Percentiles rank a stretch among this genome's conserved stretches.
phyloP scores from a whole-genome alignment of 2,888 invertebrate species.

The Morpho achilles region DNA sequence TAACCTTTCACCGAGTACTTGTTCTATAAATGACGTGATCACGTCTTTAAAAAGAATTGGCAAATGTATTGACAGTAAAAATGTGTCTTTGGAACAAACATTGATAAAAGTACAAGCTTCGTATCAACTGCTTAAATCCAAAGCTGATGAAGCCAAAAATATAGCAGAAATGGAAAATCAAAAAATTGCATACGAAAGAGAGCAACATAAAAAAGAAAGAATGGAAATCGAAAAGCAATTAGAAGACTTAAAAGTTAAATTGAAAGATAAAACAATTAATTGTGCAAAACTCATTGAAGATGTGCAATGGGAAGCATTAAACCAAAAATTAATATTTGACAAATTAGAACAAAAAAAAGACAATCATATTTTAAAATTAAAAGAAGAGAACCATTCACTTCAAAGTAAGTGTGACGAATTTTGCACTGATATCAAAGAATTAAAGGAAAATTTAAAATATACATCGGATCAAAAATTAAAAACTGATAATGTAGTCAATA shows the following conservation, averaged over 20 bases:
- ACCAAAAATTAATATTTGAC: constrained; percentile 57
- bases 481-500: constrained; percentile 11
- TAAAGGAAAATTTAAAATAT: constrained; percentile 40
- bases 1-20: constrained; percentile 41
- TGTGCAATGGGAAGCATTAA: constrained; percentile 53
- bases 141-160: constrained; percentile 65
- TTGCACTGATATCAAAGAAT: constrained; percentile 34
- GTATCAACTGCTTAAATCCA: constrained; percentile 56
- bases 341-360: constrained; percentile 50
- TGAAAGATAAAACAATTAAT: constrained; percentile 44
- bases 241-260: constrained; percentile 41
- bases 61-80: constrained; percentile 43
- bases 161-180: constrained; percentile 63
- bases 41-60: constrained; percentile 50
- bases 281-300: constrained; percentile 52
- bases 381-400: constrained; percentile 48
- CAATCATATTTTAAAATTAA: constrained; percentile 48
- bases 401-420: constrained; percentile 45
- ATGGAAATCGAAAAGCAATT: constrained; percentile 48
- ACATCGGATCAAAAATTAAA: not conserved
- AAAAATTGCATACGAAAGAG: constrained; percentile 61
- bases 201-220: constrained; percentile 54
- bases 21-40: constrained; percentile 46
- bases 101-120: constrained; percentile 57
- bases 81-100: constrained; percentile 48